Evolutionary conservation across 2,888 invertebrate genomes (phyloP), one percentile per base, ranked within the genome.

Genomic region (Eristalis pertinax): DNA sequence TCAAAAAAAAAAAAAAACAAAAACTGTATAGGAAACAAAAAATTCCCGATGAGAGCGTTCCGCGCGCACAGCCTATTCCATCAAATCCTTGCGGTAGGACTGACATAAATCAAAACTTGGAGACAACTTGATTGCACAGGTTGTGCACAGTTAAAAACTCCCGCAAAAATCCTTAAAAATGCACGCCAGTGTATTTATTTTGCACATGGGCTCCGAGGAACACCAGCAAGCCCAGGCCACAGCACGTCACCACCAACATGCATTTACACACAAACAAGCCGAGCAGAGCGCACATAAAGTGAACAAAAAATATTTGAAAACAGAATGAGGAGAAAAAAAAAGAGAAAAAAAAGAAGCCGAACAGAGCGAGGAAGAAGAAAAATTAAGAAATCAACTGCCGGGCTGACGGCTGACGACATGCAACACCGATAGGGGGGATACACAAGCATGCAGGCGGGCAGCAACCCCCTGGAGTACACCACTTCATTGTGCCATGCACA

Each of bases 71-170:
- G 79, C 79, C 89, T 82, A 80, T 77, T 70, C 84, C 88, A 74
- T 88, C 85, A 87, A 87, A 89, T 89, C 89, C 89, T 89, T 89
- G 82, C 88, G 85, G 79, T 84, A 89, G 89, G 89, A 90, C 90
- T 90, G 89, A 84, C 90, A 90, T 90, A 90, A 90, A 90, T 90
- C 90, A 90, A 90, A 89, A 88, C 89, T 89, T 89, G 89, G 90
- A 89, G 90, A 90, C 90, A 90, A 89, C 89, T 89, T 89, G 90
- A 89, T 90, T 90, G 89, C 90, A 84, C 88, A 89, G 89, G 84
- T 89, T 86, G 83, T 83, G 88, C 87, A 89, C 81, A 84, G 78
- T 84, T 87, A 87, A 89, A 89, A 86, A 82, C 88, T 85, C 80
- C 79, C 87, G 50, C 72, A 38, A 64, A 80, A 83, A 84, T 84